Conservation (phyloP, 64 coral and sea anemone species). For the Hydrozoanthus tunicans region DNA sequence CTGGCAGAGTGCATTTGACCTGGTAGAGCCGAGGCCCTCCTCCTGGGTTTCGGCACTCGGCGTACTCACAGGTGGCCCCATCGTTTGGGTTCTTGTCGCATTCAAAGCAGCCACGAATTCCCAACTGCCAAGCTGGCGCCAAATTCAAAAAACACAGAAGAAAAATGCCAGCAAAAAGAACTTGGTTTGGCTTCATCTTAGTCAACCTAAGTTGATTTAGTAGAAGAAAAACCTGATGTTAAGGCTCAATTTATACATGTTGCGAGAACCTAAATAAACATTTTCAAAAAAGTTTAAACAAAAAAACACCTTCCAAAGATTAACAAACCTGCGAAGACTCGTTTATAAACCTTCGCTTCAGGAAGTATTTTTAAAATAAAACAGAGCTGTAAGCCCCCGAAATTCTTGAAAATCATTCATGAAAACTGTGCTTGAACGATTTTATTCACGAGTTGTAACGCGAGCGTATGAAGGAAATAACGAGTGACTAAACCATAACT, state of each 20-base stretch:
- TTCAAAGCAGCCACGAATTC: not conserved
- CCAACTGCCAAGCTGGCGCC: not conserved
- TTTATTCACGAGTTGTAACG: too few relatives aligned
- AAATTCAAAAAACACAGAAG: not conserved
- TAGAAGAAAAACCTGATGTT: not conserved
- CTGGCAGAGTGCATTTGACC: not conserved
- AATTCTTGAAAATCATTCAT: too few relatives aligned
- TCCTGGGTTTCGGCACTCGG: not conserved
- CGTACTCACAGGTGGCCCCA: not conserved
- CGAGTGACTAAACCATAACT: too few relatives aligned
- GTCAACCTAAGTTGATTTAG: not conserved
- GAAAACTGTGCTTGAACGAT: too few relatives aligned
- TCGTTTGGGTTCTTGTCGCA: not conserved
- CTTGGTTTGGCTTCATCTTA: constrained; percentile 8
- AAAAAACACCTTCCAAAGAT: too few relatives aligned
- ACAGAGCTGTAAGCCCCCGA: too few relatives aligned
- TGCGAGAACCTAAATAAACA: too few relatives aligned
- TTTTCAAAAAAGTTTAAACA: too few relatives aligned
- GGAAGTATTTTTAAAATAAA: too few relatives aligned
- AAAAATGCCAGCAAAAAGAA: not conserved
- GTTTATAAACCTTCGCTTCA: too few relatives aligned
- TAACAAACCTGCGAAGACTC: too few relatives aligned
- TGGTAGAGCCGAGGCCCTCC: not conserved
- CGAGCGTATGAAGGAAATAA: too few relatives aligned
- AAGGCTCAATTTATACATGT: not conserved